phyloP scores from a whole-genome alignment of 2,113 vertebrate species.

The Forbesichthys papilliferus region DNA sequence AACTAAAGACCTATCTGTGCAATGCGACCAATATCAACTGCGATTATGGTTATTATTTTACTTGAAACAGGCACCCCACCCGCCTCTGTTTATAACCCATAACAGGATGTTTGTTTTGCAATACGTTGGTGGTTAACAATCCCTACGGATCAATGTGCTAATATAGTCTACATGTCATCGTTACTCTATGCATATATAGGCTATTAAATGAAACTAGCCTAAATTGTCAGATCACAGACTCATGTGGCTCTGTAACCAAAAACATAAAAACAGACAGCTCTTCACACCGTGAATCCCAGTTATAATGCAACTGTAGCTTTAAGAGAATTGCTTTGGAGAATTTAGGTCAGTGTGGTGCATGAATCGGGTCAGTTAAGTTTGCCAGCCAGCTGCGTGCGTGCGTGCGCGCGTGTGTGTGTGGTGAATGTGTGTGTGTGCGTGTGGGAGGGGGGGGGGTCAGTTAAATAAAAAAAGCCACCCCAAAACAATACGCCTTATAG shows the following conservation, averaged over 20 bases:
- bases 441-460: not conserved
- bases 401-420: not conserved
- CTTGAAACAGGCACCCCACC: too few species aligned
- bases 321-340: constrained; percentile 33
- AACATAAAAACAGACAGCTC: not conserved
- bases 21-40: not conserved
- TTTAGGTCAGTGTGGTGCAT: constrained; percentile 51
- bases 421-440: too few species aligned
- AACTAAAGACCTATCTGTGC: not conserved
- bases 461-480: not conserved
- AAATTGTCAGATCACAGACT: not conserved
- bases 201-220: too few species aligned
- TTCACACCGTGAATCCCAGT: not conserved
- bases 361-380: constrained; percentile 32
- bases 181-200: too few species aligned
- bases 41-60: not conserved
- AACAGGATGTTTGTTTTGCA: too few species aligned
- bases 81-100: too few species aligned
- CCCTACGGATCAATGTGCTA: too few species aligned
- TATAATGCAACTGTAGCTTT: constrained; percentile 50
- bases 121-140: too few species aligned
- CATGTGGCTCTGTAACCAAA: not conserved
- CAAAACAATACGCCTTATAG: constrained; percentile 7
- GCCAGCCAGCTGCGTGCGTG: constrained; percentile 10
- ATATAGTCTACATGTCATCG: too few species aligned